Evolutionary conservation across 2,888 invertebrate genomes (phyloP), one percentile per base, ranked within the genome.

Genomic region (Isotomurus palustris): DNA sequence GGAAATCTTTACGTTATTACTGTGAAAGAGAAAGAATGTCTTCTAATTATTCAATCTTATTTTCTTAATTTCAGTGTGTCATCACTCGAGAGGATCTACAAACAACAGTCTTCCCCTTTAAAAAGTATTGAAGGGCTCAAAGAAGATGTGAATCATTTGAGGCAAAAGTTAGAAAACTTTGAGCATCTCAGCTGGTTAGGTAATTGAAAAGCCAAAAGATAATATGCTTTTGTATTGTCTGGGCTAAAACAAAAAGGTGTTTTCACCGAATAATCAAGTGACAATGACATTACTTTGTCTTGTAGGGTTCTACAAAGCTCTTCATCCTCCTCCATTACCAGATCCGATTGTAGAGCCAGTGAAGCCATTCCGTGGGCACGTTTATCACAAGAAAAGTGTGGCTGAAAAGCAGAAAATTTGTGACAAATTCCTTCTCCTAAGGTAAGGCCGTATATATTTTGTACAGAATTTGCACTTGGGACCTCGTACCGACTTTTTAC

Each of bases 111-210:
- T 53, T 76, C 80, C 36, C 79, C 79, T 44, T 76, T 81, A 38
- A 68, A 64, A 36, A 62, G 57, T 24, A 78, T 83, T 27, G 76
- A 78, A 45, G 81, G 82, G 63, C 78, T 83, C 62, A 80, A 81
- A 72, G 75, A 75, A 53, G 81, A 82, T 72, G 81, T 83, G 62
- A 80, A 81, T 67, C 78, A 76, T 40, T 81, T 83, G 72, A 76
- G 80, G 70, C 78, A 79, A 70, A 82, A 82, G 72, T 75, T 83
- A 67, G 82, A 83, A 72, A 82, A 81, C 24, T 80, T 81, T 54
- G 82, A 83, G 72, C 80, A 80, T 72, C 78, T 82, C 69, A 81
- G 81, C 74, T 83, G 82, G 82, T 76, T 82, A 65, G 82, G 83
- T 82, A 73, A 78, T 21, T 14, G 32, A 14, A 14, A 10, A 14